A percentile compares a stretch with the other conserved stretches of the same genome.
Evolutionary conservation across 2,888 invertebrate genomes (phyloP).

Genomic region (Patella pellucida): DNA sequence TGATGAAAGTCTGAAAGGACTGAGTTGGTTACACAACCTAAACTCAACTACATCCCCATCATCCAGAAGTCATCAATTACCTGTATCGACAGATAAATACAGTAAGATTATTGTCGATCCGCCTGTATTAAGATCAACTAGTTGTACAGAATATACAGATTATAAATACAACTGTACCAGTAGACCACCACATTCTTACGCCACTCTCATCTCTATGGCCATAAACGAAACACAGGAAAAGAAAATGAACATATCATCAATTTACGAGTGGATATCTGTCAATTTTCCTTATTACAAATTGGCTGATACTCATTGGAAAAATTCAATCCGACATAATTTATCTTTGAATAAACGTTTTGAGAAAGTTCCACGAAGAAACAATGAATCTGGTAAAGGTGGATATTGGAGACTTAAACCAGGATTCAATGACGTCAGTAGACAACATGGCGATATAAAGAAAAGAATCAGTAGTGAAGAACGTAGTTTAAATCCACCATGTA

Average conservation of each 20-base stretch:
- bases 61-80: too few species aligned
- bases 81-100: too few species aligned
- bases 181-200: neutral
- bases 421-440: neutral
- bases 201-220: neutral
- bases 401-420: slow-evolving; percentile 7
- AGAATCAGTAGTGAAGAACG: too few species aligned
- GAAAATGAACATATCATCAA: neutral
- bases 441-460: too few species aligned
- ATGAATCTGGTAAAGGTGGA: neutral
- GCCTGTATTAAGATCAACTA: too few species aligned
- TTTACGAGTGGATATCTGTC: neutral
- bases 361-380: slow-evolving; percentile 77
- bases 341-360: slow-evolving; percentile 98
- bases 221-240: neutral
- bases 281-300: neutral
- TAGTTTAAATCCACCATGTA: too few species aligned
- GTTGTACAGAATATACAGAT: too few species aligned
- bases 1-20: too few species aligned
- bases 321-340: slow-evolving; percentile 96
- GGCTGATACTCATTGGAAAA: slow-evolving; percentile 70
- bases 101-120: too few species aligned
- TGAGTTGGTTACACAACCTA: too few species aligned
- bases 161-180: neutral
- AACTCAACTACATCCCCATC: too few species aligned